Evolutionary conservation across 2,888 invertebrate genomes (phyloP).

Genomic region (Laspeyria flexula): DNA sequence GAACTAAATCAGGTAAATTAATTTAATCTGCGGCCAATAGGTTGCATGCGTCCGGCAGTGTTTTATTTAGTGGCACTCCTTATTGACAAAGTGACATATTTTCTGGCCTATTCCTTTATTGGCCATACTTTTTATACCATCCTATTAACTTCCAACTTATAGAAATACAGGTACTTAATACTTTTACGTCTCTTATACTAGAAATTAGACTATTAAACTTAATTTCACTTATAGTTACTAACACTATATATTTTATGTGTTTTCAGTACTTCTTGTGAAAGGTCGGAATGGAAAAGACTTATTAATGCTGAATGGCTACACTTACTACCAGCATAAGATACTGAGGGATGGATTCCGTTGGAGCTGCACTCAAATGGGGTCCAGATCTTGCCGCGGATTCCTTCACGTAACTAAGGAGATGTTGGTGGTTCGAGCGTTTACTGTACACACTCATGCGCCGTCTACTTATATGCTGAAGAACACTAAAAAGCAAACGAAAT

Average conservation of each 20-base stretch:
- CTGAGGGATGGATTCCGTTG: slow-evolving; percentile 76
- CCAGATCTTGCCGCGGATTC: slow-evolving; percentile 77
- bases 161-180: not conserved
- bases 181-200: slow-evolving; percentile 3
- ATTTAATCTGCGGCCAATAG: no score
- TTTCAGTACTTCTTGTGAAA: slow-evolving; percentile 78
- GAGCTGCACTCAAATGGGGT: slow-evolving; percentile 83
- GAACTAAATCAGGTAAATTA: no score
- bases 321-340: slow-evolving; percentile 78
- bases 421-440: slow-evolving; percentile 74
- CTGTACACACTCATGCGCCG: slow-evolving; percentile 76
- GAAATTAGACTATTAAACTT: not conserved
- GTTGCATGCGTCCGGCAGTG: no score
- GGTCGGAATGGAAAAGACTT: slow-evolving; percentile 76
- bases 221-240: slow-evolving; percentile 24
- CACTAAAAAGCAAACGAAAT: slow-evolving; percentile 49
- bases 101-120: no score
- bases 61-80: no score
- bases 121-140: no score
- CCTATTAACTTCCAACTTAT: not conserved
- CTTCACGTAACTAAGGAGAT: slow-evolving; percentile 75
- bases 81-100: no score
- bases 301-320: slow-evolving; percentile 77
- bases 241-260: slow-evolving; percentile 17
- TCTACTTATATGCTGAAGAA: slow-evolving; percentile 69